phyloP scores from a whole-genome alignment of 2,797 vertebrate species.

The Pangasius sanitwongsei region DNA sequence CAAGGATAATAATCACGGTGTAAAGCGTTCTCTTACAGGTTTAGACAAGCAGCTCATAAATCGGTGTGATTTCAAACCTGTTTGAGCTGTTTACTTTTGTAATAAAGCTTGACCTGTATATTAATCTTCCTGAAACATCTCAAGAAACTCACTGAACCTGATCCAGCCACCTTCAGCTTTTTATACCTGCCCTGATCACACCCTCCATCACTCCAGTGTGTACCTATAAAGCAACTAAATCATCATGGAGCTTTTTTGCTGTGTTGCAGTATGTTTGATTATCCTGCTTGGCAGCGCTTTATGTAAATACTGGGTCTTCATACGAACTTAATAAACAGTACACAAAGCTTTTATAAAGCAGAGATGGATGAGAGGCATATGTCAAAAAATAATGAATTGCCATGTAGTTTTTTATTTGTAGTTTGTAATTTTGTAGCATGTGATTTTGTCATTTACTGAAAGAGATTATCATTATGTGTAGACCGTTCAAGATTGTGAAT shows the following conservation, averaged over 20 bases:
- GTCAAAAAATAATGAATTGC: background rate
- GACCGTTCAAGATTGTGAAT: background rate
- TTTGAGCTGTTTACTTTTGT: slow-evolving; percentile 31
- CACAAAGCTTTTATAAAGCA: background rate
- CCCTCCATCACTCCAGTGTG: slow-evolving; percentile 6
- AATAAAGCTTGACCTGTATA: slow-evolving; percentile 3
- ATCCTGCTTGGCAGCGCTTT: background rate
- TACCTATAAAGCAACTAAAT: slow-evolving; percentile 41
- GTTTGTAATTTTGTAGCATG: background rate
- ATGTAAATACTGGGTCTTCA: background rate
- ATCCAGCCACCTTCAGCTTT: slow-evolving; percentile 29
- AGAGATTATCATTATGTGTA: background rate
- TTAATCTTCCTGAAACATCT: slow-evolving; percentile 32
- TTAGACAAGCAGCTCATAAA: background rate
- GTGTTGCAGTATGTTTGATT: background rate
- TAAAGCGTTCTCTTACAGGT: background rate
- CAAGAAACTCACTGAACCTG: slow-evolving; percentile 46
- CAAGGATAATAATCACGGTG: background rate
- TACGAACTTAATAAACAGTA: background rate
- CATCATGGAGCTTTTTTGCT: background rate
- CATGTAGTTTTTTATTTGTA: too few species aligned
- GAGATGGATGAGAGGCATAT: background rate
- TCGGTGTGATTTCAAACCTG: slow-evolving; percentile 33
- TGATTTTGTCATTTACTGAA: background rate
- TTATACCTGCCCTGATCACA: slow-evolving; percentile 16